Base-by-base conservation (phyloP, 2,888 invertebrate genomes). In the Chrysomela aeneicollis region DNA sequence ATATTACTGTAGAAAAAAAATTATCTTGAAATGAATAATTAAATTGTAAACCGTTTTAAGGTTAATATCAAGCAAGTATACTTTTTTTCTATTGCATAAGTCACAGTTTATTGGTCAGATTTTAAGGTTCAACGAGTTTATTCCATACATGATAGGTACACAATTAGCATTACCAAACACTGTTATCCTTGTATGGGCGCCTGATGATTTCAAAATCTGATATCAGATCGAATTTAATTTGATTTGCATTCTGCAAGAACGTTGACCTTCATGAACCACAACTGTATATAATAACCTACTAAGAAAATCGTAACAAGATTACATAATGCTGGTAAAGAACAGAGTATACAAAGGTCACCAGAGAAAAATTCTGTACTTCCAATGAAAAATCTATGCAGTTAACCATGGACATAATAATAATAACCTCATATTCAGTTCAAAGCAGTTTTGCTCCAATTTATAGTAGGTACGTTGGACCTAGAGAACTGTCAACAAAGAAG, bases 271-370 rank as follows among this genome's bases (percentile, higher is more conserved):
- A 17, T 12, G 15, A 30, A n/a, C 49, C 47, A 10, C 46, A 10
- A 58, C 22, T 15, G n/a, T n/a, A n/a, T n/a, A 32, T 58, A 50
- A 19, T 55, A 55, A 55, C 55, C 55, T 55, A 55, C 52, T 52
- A 49, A 51, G 37, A 35, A n/a, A 35, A 21, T 12, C 26, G 15
- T n/a, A 35, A 18, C 32, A n/a, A 54, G 19, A 21, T 49, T 19
- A 10, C 5, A 15, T 49, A 49, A 26, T 26, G 6, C 26, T 26
- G 6, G 6, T 26, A 26, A 42, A 42, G 42, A 42, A 42, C n/a
- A 42, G n/a, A 5, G 2, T 42, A 42, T 42, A 35, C 35, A 35
- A 26, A 26, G 26, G 26, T 26, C 26, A 6, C 4, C 26, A 6
- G 6, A 5, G 26, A 26, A 26, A 26, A 26, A 26, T n/a, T n/a